Percentiles rank a stretch among this genome's conserved stretches.
Evolutionary conservation across 2,797 vertebrate species (phyloP).

Genomic region (Squalus acanthias): DNA sequence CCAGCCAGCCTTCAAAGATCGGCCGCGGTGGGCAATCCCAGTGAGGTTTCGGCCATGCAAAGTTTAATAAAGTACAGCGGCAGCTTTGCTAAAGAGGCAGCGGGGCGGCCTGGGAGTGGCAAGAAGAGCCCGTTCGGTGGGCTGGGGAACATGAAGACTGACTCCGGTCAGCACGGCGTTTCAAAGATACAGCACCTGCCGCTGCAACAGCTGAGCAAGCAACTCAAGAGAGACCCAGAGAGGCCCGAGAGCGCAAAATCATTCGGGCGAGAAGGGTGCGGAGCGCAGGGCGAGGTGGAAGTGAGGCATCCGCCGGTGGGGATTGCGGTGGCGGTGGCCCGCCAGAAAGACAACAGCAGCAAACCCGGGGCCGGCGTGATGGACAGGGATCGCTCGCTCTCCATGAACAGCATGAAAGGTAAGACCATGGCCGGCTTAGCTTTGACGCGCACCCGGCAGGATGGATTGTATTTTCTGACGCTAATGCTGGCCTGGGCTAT

Average conservation of each 20-base stretch:
- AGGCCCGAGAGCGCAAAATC: slow-evolving; percentile 86
- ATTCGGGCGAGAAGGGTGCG: slow-evolving; percentile 72
- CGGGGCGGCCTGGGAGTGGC: slow-evolving; percentile 62
- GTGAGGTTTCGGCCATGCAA: slow-evolving; percentile 91
- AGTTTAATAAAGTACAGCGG: slow-evolving; percentile 95
- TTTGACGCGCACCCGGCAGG: too few relatives aligned
- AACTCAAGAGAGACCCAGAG: slow-evolving; percentile 85
- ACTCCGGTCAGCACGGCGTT: slow-evolving; percentile 46
- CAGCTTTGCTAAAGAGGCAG: slow-evolving; percentile 75
- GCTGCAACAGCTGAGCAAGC: slow-evolving; percentile 61
- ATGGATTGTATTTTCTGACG: too few relatives aligned
- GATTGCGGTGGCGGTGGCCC: slow-evolving; percentile 90
- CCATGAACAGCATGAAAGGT: slow-evolving; percentile 80
- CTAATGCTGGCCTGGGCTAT: too few relatives aligned
- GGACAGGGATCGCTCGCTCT: slow-evolving; percentile 71
- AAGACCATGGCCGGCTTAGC: slow-evolving; percentile 33
- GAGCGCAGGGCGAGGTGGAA: slow-evolving; percentile 77
- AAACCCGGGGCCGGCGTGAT: slow-evolving; percentile 67
- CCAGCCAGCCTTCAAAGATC: slow-evolving; percentile 61
- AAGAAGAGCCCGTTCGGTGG: slow-evolving; percentile 83
- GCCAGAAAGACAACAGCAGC: slow-evolving; percentile 79
- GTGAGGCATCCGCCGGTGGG: slow-evolving; percentile 90
- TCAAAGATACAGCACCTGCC: slow-evolving; percentile 68
- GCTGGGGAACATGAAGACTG: slow-evolving; percentile 72
- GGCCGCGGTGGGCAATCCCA: slow-evolving; percentile 47